Evolutionary conservation across 2,797 vertebrate genomes (phyloP), one percentile per base, ranked within the genome.

Genomic region (Tangara arthus): DNA sequence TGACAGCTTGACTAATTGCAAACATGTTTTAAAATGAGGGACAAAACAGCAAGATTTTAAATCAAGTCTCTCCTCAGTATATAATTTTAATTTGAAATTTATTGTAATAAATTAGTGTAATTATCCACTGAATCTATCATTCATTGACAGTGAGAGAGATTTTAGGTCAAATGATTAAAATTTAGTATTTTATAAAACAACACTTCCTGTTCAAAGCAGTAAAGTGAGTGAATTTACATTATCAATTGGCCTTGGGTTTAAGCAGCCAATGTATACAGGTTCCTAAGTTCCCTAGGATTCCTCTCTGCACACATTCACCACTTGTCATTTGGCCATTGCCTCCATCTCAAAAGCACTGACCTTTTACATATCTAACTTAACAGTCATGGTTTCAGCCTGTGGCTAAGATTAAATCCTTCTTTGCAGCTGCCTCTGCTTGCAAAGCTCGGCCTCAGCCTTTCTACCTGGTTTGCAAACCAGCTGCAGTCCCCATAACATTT

Each of bases 71-170:
- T 85, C 89, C 63, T 87, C 82, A 92, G 84, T 89, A 73, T 76
- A 87, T 90, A 32, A 90, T 95, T 96, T 96, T 96, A 96, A 95
- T 96, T 95, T 97, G 90, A 95, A 96, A 97, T 96, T 94, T 96
- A 97, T 96, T 96, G 65, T 61, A 95, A 96, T 90, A 96, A 96
- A 95, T 96, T 94, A 89, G 72, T 23, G 46, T 42, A 90, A 95
- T 96, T 95, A 97, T 93, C 91, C 69, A 52, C 80, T 57, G 69
- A 94, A 87, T 90, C 44, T 87, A 64, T n/a, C 32, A 69, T 82
- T 81, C 84, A 66, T 49, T 81, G 92, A 70, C 80, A 89, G 34
- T 26, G 23, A 90, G 78, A 89, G 46, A 89, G 32, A 81, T 83
- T 95, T 94, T 88, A 89, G 77, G 68, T 82, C 57, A 95, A 93